Evolutionary conservation across 2,113 vertebrate genomes (phyloP), one percentile per base, ranked within the genome.

Genomic region (Bubo scandiacus): DNA sequence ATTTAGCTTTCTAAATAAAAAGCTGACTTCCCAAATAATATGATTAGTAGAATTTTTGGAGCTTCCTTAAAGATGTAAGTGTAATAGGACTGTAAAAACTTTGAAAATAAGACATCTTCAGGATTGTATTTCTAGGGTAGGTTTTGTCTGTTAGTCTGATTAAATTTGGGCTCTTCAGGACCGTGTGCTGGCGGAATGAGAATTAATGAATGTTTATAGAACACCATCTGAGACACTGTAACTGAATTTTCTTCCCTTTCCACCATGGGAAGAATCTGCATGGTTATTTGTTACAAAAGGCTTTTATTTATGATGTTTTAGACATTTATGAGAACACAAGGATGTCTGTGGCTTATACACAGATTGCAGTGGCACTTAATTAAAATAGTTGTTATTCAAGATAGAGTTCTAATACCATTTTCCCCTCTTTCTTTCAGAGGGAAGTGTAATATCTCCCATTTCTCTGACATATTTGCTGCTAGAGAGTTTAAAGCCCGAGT

Each of bases 401-500:
- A 26, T 26, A 2, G 34, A 65, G 77, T 82, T 73, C 70, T 97
- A 95, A 98, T 80, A 6, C 21, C 25, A 0, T 82, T 90, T 81
- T 94, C 96, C 86, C 96, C 96, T 95, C 93, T 98, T 96, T 47
- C 94, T 97, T 97, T 87, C 98, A 99, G 99, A 98, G 99, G 99
- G 96, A 99, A 99, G 98, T 99, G 99, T 98, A 99, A 99, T 97
- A 99, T 99, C 98, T 99, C 99, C 96, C 99, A 99, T 98, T 99
- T 99, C 98, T 99, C 99, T 94, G 99, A 99, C 98, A 99, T 99
- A 97, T 99, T 99, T 98, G 99, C 99, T 98, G 99, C 99, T 97
- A 98, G 99, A 98, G 99, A 99, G 98, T 99, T 99, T 97, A 99
- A 99, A 98, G 99, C 99, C 81, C 98, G 99, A 90, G 99, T 99